These are phyloP conservation scores for Platypus cylindrus DNA, from an alignment of 2,888 invertebrate genomes.

Conservation along the genomic window DNA sequence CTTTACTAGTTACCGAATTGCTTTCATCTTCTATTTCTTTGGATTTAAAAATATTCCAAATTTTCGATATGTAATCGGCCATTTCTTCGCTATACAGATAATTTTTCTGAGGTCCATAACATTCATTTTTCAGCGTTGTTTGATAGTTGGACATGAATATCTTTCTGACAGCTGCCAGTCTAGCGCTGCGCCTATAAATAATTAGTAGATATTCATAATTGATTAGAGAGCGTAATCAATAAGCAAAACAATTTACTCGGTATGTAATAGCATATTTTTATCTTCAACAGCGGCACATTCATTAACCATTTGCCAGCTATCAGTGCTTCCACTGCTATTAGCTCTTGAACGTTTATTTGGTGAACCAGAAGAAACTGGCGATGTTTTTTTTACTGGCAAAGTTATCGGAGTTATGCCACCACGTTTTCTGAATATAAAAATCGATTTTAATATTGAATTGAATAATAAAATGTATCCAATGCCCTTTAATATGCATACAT, in stretches of 20 bases:
- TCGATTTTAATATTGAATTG: too few species aligned
- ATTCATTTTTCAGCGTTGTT: conserved; percentile 10
- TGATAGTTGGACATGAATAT: conserved; percentile 11
- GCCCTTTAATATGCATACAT: too few species aligned
- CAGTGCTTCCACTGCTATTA: conserved; percentile 9
- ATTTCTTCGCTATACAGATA: too few species aligned
- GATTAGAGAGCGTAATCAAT: too few species aligned
- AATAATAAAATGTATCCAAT: too few species aligned
- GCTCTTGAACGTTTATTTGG: conserved; percentile 8
- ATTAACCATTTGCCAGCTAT: conserved; percentile 8
- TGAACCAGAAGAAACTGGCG: conserved; percentile 8
- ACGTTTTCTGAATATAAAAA: conserved; percentile 1
- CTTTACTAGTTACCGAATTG: too few species aligned
- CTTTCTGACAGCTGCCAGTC: conserved; percentile 10
- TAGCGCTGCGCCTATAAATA: conserved; percentile 9
- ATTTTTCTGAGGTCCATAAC: conserved; percentile 11
- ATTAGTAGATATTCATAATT: not conserved
- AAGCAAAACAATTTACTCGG: not conserved
- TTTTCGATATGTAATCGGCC: too few species aligned
- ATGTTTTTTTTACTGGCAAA: conserved; percentile 4
- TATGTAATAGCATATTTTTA: conserved; percentile 5
- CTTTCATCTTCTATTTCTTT: too few species aligned
- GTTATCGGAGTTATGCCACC: conserved; percentile 6
- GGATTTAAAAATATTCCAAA: too few species aligned
- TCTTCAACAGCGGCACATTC: conserved; percentile 11